Conservation (phyloP, 1,140 invertebrate species). For the Radopholus similis region DNA sequence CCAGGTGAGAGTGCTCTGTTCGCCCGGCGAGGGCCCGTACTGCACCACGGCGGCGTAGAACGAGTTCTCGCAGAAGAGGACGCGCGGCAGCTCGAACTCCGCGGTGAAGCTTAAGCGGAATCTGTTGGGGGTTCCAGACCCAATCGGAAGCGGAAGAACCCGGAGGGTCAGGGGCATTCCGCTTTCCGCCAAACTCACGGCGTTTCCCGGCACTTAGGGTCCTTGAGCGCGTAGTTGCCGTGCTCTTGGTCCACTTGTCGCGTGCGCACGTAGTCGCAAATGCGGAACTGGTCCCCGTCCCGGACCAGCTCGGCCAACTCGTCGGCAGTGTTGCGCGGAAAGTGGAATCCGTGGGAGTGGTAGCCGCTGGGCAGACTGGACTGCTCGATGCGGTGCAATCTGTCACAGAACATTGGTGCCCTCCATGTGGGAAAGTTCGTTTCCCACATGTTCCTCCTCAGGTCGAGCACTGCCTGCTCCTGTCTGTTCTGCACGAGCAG, state of each 20-base stretch:
- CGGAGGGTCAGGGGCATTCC: neutral
- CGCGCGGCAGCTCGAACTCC: constrained; percentile 34
- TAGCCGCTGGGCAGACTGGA: constrained; percentile 32
- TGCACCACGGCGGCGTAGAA: constrained; percentile 39
- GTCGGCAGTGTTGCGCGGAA: constrained; percentile 32
- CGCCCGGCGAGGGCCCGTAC: constrained; percentile 29
- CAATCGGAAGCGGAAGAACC: too few relatives aligned
- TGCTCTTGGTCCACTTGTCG: constrained; percentile 4
- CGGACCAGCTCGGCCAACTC: constrained; percentile 34
- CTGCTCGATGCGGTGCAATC: constrained; percentile 32
- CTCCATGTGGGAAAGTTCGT: neutral
- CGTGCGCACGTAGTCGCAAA: constrained; percentile 36
- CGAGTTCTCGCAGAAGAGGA: constrained; percentile 29
- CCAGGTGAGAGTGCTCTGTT: constrained; percentile 25
- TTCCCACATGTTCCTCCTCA: constrained; percentile 23
- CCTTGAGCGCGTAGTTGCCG: constrained; percentile 26
- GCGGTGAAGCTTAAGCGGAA: constrained; percentile 29
- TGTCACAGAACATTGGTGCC: constrained; percentile 15
- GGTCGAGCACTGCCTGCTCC: constrained; percentile 30
- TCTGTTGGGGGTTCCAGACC: neutral
- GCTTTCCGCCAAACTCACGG: constrained; percentile 20
- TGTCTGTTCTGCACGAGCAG: constrained; percentile 32
- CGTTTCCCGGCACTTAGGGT: constrained; percentile 18
- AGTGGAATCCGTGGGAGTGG: constrained; percentile 33
- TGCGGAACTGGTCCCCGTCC: constrained; percentile 29